Percentiles rank a stretch among this genome's conserved stretches.
These are phyloP conservation scores for Toxotes lorentzi DNA, from an alignment of 2,797 vertebrate genomes.

Conservation along the genomic window DNA sequence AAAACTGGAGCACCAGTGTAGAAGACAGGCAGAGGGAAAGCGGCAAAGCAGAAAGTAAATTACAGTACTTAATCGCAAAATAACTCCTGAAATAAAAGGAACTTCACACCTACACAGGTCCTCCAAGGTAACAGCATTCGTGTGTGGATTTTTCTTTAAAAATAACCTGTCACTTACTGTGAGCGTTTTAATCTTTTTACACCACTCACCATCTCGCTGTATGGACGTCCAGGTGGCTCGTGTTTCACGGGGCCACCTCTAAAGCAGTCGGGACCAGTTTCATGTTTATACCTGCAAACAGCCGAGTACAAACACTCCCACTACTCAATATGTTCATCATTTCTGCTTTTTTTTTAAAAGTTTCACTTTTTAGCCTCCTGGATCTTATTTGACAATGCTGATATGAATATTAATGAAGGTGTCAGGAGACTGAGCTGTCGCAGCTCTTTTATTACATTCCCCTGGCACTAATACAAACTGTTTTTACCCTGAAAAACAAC, in stretches of 20 bases:
- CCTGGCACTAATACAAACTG: slow-evolving; percentile 1
- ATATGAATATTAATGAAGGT: slow-evolving; percentile 30
- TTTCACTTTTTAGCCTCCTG: slow-evolving; percentile 1
- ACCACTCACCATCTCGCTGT: slow-evolving; percentile 12
- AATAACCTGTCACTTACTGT: slow-evolving; percentile 51
- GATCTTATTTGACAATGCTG: slow-evolving; percentile 9
- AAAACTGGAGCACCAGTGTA: slow-evolving; percentile 29
- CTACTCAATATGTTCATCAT: not conserved
- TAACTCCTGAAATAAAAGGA: slow-evolving; percentile 50
- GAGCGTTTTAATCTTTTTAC: slow-evolving; percentile 66
- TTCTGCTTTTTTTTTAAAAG: not conserved
- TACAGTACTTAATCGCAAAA: slow-evolving; percentile 61
- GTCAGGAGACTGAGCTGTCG: slow-evolving; percentile 22
- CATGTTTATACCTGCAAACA: slow-evolving; percentile 11
- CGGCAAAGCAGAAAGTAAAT: slow-evolving; percentile 58
- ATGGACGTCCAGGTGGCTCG: not conserved
- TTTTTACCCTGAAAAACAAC: slow-evolving; percentile 29
- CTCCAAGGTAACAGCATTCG: slow-evolving; percentile 1
- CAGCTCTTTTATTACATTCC: slow-evolving; percentile 21
- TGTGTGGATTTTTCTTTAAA: slow-evolving; percentile 35
- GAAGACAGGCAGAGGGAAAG: slow-evolving; percentile 31
- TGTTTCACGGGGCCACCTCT: slow-evolving; percentile 16
- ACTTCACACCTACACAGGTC: slow-evolving; percentile 14
- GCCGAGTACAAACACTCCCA: not conserved
- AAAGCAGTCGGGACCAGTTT: slow-evolving; percentile 21